These are phyloP conservation scores for Nemotelus nigrinus DNA, from an alignment of 2,888 invertebrate genomes.

Conservation along the genomic window DNA sequence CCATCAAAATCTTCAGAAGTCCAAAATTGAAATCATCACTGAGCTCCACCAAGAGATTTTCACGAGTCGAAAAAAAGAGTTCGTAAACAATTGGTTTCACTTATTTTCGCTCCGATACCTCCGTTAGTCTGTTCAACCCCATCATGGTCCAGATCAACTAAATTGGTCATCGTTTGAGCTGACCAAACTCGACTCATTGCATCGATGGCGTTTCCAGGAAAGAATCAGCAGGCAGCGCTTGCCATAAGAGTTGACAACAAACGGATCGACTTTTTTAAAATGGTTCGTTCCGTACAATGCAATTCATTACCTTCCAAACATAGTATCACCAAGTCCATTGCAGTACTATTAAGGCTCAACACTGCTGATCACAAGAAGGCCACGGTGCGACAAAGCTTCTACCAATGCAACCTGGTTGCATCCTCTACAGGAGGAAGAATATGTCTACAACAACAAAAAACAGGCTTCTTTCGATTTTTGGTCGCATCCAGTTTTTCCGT, in stretches of 20 bases:
- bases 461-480: constrained; percentile 20
- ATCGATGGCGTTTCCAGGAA: neutral
- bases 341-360: neutral
- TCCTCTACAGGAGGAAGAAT: constrained; percentile 28
- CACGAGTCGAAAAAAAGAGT: too few relatives aligned
- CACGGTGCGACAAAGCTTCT: neutral
- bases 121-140: neutral
- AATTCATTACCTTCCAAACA: constrained; percentile 43
- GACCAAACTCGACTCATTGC: constrained; percentile 14
- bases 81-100: too few relatives aligned
- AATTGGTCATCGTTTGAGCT: neutral
- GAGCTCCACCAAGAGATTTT: neutral
- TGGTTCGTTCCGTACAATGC: constrained; percentile 32
- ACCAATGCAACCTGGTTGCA: constrained; percentile 1
- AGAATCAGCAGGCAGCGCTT: neutral
- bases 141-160: neutral
- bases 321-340: constrained; percentile 19
- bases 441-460: neutral
- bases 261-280: constrained; percentile 36
- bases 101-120: neutral
- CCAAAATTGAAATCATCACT: neutral
- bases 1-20: too few relatives aligned
- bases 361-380: neutral
- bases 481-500: constrained; percentile 35
- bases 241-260: constrained; percentile 25